phyloP scores from a whole-genome alignment of 2,797 vertebrate genomes.

The Steatocranus sp. region DNA sequence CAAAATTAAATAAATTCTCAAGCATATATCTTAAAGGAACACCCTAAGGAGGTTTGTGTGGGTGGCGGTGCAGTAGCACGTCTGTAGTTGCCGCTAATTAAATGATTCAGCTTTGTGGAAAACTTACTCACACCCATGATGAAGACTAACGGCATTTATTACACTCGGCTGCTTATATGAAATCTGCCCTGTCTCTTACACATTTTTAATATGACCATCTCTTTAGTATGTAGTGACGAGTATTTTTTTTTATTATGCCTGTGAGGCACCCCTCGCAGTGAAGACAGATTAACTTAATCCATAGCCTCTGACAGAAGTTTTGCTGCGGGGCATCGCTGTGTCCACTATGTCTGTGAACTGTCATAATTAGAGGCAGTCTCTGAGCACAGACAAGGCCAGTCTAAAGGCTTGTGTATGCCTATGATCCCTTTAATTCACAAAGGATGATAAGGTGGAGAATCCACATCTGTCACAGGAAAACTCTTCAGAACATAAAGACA shows the following conservation, averaged over 20 bases:
- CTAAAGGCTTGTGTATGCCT: not conserved
- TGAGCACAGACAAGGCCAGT: not conserved
- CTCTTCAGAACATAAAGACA: not conserved
- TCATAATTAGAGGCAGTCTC: conserved; percentile 23
- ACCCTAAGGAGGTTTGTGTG: not conserved
- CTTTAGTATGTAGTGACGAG: not conserved
- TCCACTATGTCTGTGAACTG: conserved; percentile 23
- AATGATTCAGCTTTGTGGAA: not conserved
- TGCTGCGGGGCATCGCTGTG: not conserved
- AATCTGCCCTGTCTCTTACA: not conserved
- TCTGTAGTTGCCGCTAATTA: not conserved
- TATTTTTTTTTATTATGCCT: not conserved
- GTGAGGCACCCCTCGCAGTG: not conserved
- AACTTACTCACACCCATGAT: not conserved
- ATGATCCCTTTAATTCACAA: not conserved
- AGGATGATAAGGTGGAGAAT: not conserved
- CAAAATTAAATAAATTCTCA: not conserved
- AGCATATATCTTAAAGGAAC: not conserved
- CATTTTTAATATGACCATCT: not conserved
- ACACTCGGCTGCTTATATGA: not conserved
- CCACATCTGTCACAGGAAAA: not conserved
- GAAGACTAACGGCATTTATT: not conserved
- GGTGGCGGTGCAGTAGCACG: not conserved
- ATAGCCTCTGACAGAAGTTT: conserved; percentile 20
- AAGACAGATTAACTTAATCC: conserved; percentile 58